Evolutionary conservation across 2,888 invertebrate genomes (phyloP).

Genomic region (Agriopis aurantiaria): DNA sequence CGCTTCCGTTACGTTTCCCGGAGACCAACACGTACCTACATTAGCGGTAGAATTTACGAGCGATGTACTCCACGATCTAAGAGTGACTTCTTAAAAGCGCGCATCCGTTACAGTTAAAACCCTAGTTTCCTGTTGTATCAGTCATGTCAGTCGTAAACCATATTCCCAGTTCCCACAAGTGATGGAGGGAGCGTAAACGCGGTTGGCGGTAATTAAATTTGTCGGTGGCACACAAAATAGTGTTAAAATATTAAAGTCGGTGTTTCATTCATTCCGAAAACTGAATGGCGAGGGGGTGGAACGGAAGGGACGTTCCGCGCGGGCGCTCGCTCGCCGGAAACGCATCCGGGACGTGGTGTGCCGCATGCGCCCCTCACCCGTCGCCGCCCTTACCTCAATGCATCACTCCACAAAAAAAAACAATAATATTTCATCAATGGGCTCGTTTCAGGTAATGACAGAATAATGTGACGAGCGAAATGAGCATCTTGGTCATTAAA

Average conservation of each 20-base stretch:
- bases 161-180: constrained; percentile 61
- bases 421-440: constrained; percentile 4
- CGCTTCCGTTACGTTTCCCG: constrained; percentile 20
- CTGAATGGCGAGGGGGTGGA: constrained; percentile 74
- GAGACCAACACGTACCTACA: constrained; percentile 33
- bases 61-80: constrained; percentile 43
- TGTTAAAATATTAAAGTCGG: constrained; percentile 43
- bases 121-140: constrained; percentile 50
- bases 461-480: constrained; percentile 5
- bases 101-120: constrained; percentile 44
- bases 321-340: constrained; percentile 79
- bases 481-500: constrained; percentile 10
- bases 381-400: constrained; percentile 58
- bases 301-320: constrained; percentile 83
- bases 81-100: constrained; percentile 45
- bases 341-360: constrained; percentile 82
- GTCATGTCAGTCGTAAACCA: constrained; percentile 49
- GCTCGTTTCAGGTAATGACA: neutral
- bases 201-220: constrained; percentile 58
- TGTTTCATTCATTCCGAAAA: constrained; percentile 69
- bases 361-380: constrained; percentile 63
- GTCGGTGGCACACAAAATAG: constrained; percentile 50
- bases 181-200: constrained; percentile 51
- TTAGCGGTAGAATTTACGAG: constrained; percentile 41
- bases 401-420: constrained; percentile 35